These are phyloP conservation scores for Magallana angulata DNA, from an alignment of 1,140 invertebrate genomes.

Conservation along the genomic window DNA sequence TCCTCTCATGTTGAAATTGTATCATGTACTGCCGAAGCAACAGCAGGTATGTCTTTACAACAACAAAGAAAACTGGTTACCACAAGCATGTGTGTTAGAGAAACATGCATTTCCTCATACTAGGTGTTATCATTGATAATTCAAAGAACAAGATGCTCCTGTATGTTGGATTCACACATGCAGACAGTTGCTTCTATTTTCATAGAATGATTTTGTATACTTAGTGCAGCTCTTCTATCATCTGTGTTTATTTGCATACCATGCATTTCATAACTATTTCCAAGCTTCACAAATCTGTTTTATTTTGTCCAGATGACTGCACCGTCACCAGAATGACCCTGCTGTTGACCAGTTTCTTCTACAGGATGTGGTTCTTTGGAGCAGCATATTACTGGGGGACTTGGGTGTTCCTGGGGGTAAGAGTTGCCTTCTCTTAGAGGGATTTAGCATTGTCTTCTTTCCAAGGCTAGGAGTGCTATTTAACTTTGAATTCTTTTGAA, in stretches of 20 bases:
- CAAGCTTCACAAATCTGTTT: neutral
- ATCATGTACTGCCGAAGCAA: neutral
- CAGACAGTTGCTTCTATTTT: no score
- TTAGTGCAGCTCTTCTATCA: no score
- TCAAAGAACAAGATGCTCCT: no score
- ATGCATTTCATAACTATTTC: no score
- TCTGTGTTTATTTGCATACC: no score
- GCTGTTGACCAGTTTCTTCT: slow-evolving; percentile 79
- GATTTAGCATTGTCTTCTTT: neutral
- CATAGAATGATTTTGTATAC: no score
- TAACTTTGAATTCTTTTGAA: neutral
- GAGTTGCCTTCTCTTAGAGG: neutral
- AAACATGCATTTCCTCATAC: no score
- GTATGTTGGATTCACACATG: no score
- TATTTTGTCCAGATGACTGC: slow-evolving; percentile 73
- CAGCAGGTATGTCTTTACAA: neutral
- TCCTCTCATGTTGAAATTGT: neutral
- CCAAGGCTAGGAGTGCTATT: neutral
- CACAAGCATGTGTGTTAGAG: no score
- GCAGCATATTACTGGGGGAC: slow-evolving; percentile 79
- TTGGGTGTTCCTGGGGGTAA: slow-evolving; percentile 60
- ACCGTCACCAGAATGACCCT: slow-evolving; percentile 76
- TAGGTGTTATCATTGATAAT: no score
- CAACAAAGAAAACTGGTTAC: no score
- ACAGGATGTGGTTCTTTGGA: slow-evolving; percentile 81